Conservation (phyloP, 2,113 vertebrate genomes). For the Dipodomys ordii region DNA sequence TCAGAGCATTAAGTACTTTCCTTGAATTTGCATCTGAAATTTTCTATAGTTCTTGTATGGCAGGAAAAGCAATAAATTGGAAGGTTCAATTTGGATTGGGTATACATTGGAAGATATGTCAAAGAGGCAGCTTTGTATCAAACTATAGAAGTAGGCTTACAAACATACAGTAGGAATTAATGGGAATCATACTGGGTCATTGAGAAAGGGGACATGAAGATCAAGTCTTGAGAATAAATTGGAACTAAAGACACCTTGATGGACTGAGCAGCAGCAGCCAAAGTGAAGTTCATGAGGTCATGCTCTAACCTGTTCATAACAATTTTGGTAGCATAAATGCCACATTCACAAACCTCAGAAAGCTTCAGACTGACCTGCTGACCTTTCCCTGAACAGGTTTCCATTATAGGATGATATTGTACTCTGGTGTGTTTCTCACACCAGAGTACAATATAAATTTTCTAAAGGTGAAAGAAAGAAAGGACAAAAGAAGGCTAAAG, state of each 20-base stretch:
- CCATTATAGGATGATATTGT: not conserved
- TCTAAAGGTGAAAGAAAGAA: not conserved
- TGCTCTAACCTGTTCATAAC: not conserved
- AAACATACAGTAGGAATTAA: not conserved
- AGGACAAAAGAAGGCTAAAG: not conserved
- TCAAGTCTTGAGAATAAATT: too few relatives aligned
- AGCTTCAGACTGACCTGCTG: not conserved
- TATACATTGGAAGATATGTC: not conserved
- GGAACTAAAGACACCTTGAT: not conserved
- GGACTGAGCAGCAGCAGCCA: not conserved
- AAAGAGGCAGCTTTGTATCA: not conserved
- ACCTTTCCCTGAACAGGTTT: not conserved
- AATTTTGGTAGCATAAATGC: not conserved
- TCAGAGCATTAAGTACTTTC: not conserved
- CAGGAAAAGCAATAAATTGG: not conserved
- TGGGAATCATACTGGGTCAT: not conserved
- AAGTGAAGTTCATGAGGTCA: not conserved
- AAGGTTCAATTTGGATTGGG: not conserved
- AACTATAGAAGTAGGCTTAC: not conserved
- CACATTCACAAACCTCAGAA: not conserved
- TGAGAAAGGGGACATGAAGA: too few relatives aligned
- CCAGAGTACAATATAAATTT: not conserved
- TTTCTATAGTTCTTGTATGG: not conserved
- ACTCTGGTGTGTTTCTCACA: not conserved
- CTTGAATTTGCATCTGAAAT: not conserved